Conservation (phyloP, 2,113 vertebrate genomes). For the Cyphomyrus discorhynchus region DNA sequence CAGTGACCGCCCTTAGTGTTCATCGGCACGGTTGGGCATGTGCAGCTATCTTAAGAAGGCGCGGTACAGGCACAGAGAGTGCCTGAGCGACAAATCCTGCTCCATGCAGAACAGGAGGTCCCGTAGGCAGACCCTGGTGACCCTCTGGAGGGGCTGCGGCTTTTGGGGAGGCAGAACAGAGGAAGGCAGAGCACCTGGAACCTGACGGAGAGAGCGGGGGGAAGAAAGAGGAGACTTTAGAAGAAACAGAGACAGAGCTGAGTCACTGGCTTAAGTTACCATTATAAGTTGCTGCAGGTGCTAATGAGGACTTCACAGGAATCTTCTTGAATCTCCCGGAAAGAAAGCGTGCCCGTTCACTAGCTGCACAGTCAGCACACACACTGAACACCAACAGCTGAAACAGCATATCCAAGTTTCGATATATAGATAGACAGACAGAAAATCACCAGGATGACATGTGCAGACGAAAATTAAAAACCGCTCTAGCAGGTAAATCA, state of each 20-base stretch:
- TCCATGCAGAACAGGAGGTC: conserved; percentile 91
- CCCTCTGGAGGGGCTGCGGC: conserved; percentile 57
- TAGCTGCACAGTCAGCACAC: neutral
- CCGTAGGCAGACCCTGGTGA: conserved; percentile 77
- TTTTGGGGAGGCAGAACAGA: conserved; percentile 52
- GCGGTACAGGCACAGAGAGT: conserved; percentile 78
- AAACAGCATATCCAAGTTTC: neutral
- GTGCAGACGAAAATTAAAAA: neutral
- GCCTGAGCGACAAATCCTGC: conserved; percentile 71
- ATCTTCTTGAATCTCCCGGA: neutral
- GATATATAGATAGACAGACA: neutral
- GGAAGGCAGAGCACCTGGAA: conserved; percentile 44
- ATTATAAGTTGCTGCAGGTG: neutral
- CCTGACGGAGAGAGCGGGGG: conserved; percentile 39
- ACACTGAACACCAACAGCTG: neutral
- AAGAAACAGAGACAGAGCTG: neutral
- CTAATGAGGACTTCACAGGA: neutral
- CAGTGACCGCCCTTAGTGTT: neutral
- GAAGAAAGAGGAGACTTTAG: neutral
- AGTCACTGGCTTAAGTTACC: neutral
- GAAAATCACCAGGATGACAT: neutral
- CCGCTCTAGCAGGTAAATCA: neutral
- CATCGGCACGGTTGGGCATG: neutral
- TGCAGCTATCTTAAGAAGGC: conserved; percentile 68
- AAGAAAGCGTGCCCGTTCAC: neutral